Evolutionary conservation across 2,888 invertebrate species (phyloP).

Genomic region (Xylocampa areola): DNA sequence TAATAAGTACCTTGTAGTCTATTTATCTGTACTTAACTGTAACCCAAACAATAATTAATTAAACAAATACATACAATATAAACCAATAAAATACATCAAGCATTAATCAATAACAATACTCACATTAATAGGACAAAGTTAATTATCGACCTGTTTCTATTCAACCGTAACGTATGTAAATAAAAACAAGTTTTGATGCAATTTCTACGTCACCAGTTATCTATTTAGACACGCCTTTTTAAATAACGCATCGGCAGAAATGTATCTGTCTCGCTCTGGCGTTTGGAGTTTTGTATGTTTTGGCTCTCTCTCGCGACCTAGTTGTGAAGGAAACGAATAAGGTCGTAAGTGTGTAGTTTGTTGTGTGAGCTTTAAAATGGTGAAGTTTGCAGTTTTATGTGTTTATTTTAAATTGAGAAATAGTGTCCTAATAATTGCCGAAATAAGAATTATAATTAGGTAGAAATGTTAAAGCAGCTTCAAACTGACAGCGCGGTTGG

Average conservation of each 20-base stretch:
- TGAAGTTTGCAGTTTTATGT: constrained; percentile 10
- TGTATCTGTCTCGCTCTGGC: constrained; percentile 67
- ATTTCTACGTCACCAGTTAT: constrained; percentile 73
- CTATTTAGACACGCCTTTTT: constrained; percentile 84
- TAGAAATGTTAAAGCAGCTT: too few relatives aligned
- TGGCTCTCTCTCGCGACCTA: constrained; percentile 61
- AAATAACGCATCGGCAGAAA: constrained; percentile 58
- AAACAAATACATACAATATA: constrained; percentile 20
- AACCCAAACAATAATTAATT: constrained; percentile 17
- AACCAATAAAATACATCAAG: constrained; percentile 22
- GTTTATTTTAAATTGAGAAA: constrained; percentile 2
- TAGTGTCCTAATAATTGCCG: too few relatives aligned
- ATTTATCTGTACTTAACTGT: too few relatives aligned
- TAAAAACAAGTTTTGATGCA: constrained; percentile 75
- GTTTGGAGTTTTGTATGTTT: constrained; percentile 10
- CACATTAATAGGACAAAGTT: constrained; percentile 33
- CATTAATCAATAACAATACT: constrained; percentile 35
- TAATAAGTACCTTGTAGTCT: too few relatives aligned
- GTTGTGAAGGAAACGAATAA: constrained; percentile 59
- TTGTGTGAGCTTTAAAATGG: constrained; percentile 17
- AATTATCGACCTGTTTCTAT: constrained; percentile 70
- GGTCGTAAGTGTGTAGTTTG: constrained; percentile 55
- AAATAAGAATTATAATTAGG: too few relatives aligned
- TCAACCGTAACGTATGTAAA: constrained; percentile 62
- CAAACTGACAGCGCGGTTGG: too few relatives aligned